phyloP scores from a whole-genome alignment of 2,888 invertebrate species.

The Microctonus hyperodae region DNA sequence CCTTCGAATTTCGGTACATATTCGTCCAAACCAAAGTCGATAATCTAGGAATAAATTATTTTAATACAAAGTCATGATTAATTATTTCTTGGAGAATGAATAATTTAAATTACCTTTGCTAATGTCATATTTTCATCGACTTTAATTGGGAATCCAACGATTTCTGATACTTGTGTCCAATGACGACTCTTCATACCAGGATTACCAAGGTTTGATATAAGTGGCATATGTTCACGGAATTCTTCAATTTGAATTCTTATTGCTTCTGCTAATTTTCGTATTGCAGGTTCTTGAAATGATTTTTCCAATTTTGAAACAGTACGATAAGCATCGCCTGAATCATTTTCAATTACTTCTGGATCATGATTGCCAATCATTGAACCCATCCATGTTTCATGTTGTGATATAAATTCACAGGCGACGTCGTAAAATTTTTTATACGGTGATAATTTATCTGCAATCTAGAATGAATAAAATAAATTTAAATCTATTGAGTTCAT shows the following conservation, averaged over 20 bases:
- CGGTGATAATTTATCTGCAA: constrained; percentile 82
- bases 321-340: constrained; percentile 74
- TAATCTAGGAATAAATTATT: constrained; percentile 59
- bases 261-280: constrained; percentile 74
- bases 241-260: constrained; percentile 80
- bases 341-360: constrained; percentile 87
- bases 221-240: constrained; percentile 87
- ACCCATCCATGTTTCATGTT: constrained; percentile 86
- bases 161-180: constrained; percentile 94
- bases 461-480: constrained; percentile 49
- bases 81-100: neutral
- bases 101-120: constrained; percentile 70
- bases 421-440: constrained; percentile 89
- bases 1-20: constrained; percentile 88
- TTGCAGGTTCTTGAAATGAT: constrained; percentile 76
- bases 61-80: neutral
- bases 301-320: constrained; percentile 89
- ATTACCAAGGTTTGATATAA: constrained; percentile 93
- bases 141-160: constrained; percentile 90
- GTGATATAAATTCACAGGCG: constrained; percentile 84
- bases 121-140: constrained; percentile 84
- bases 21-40: constrained; percentile 88
- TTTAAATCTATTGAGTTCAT: neutral
- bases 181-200: constrained; percentile 91
- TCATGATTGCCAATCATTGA: constrained; percentile 79